A percentile compares a stretch with the other conserved stretches of the same genome.
These are phyloP conservation scores for Falco berigora DNA, from an alignment of 2,797 vertebrate genomes.

Conservation along the genomic window DNA sequence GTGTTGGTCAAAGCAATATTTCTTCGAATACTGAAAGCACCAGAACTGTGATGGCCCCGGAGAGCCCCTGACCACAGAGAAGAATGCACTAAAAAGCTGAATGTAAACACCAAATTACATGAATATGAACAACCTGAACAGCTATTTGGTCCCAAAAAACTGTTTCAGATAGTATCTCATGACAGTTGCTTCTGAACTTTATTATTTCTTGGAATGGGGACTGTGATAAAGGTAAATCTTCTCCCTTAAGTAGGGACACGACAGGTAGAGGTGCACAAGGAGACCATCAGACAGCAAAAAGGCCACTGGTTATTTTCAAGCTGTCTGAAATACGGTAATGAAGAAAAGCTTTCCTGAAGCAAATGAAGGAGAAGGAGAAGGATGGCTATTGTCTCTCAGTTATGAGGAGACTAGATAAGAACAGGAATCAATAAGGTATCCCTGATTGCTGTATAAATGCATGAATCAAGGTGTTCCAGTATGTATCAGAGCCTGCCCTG, in stretches of 20 bases:
- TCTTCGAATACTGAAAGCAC: not conserved
- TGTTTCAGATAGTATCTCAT: not conserved
- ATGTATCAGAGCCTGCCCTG: not conserved
- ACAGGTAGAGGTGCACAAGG: not conserved
- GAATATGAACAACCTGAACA: not conserved
- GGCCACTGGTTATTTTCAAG: not conserved
- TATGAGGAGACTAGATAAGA: not conserved
- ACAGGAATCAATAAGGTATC: not conserved
- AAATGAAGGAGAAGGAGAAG: not conserved
- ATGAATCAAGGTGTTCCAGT: not conserved
- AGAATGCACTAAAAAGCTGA: not conserved
- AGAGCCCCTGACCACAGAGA: not conserved
- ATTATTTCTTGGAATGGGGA: not conserved
- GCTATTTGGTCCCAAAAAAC: not conserved
- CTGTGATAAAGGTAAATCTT: not conserved
- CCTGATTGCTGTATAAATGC: not conserved
- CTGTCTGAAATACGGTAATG: not conserved
- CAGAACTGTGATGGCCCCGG: not conserved
- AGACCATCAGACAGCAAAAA: not conserved
- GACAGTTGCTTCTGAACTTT: not conserved
- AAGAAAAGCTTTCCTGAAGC: not conserved
- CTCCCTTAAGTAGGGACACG: not conserved
- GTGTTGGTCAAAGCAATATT: not conserved
- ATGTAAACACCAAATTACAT: not conserved
- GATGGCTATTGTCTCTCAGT: not conserved